Base-by-base conservation (phyloP, 1,140 invertebrate genomes). In the Monomorium pharaonis region DNA sequence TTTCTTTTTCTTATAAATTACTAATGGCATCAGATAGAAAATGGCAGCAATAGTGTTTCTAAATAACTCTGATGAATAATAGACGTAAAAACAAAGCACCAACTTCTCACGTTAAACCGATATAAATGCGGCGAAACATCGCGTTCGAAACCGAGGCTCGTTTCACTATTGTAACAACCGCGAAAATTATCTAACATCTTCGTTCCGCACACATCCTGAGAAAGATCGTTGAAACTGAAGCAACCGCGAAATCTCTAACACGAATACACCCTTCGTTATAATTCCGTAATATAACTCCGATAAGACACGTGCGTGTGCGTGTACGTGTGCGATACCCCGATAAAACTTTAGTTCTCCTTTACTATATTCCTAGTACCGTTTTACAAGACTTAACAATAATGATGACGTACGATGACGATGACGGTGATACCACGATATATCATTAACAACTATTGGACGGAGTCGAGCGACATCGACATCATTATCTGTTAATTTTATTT, bases 401-500 rank as follows among this genome's bases (percentile, higher is more conserved):
- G 69, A 89, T 85, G 84, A 88, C 62, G 69, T 75, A 86, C 84
- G 69, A 81, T 84, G 85, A 89, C 67, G 88, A 87, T 87, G 58
- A 89, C 75, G 75, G n/a, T n/a, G n/a, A 78, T 76, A 90, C 76
- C 81, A 83, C 76, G 60, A 88, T 85, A 89, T 83, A 84, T 84
- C 88, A 89, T 90, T 91, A 91, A 91, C 80, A 91, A 88, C 80
- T 91, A 91, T 60, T 91, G 89, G 89, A 91, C 89, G 89, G 89
- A 91, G 89, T 90, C 89, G 89, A 91, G 89, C 89, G 89, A 91
- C 84, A 90, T 88, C 89, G 89, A 60, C 83, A 44, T n/a, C 62
- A 33, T 7, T 56, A 27, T n/a, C 27, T 9, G 47, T 10, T 60
- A 49, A 86, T 47, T 60, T 54, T 24, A 80, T 69, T 80, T 12